These are phyloP conservation scores for Dynastes hyllus DNA, from an alignment of 2,888 invertebrate species.

Conservation along the genomic window DNA sequence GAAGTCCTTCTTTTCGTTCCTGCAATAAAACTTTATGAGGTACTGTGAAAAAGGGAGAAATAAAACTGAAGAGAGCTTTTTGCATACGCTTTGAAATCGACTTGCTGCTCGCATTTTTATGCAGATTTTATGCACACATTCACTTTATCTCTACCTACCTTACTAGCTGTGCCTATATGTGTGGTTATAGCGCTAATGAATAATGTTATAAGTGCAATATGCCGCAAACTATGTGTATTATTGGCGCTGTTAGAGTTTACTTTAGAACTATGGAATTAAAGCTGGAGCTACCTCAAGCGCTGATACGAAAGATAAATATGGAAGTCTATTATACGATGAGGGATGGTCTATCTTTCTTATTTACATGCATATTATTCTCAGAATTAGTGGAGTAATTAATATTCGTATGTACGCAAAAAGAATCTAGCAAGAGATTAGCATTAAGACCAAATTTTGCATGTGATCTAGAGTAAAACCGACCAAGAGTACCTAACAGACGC, in stretches of 20 bases:
- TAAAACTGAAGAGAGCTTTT: constrained; percentile 32
- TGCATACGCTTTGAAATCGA: constrained; percentile 54
- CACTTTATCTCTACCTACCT: constrained; percentile 24
- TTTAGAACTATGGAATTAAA: constrained; percentile 18
- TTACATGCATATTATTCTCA: not conserved
- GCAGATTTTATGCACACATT: constrained; percentile 49
- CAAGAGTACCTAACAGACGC: no score
- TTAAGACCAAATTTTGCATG: no score
- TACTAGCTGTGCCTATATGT: constrained; percentile 16
- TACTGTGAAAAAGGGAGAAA: constrained; percentile 44
- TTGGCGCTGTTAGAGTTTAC: constrained; percentile 7
- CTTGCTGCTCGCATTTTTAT: constrained; percentile 49
- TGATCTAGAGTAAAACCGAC: no score
- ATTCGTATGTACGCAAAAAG: not conserved
- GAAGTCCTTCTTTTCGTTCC: constrained; percentile 60
- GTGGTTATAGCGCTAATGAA: constrained; percentile 30
- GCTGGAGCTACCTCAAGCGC: constrained; percentile 24
- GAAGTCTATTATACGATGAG: not conserved
- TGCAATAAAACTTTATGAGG: constrained; percentile 64
- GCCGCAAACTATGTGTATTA: constrained; percentile 28
- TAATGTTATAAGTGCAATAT: constrained; percentile 17
- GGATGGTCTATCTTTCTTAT: not conserved
- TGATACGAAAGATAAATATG: constrained; percentile 28
- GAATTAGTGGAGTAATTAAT: not conserved
- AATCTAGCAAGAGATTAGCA: no score